Conservation (phyloP, 2,888 invertebrate genomes). For the Chloroclysta siterata region DNA sequence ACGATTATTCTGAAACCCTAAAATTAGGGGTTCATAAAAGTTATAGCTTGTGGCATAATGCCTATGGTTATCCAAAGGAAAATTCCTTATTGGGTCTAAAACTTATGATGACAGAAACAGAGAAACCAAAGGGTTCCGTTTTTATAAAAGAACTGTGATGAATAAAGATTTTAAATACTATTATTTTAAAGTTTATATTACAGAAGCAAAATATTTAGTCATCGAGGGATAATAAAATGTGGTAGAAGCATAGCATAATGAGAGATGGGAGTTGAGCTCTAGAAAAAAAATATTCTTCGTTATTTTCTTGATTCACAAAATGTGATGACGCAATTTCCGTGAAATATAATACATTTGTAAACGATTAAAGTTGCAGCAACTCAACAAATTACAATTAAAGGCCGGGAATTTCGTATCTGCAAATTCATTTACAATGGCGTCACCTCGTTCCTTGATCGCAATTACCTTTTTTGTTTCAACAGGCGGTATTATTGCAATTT, state of each 20-base stretch:
- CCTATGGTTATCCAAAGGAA: constrained; percentile 71
- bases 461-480: constrained; percentile 60
- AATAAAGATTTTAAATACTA: constrained; percentile 46
- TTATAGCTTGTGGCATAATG: constrained; percentile 67
- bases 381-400: constrained; percentile 34
- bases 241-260: constrained; percentile 57
- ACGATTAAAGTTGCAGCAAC: constrained; percentile 32
- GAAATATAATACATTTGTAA: constrained; percentile 34
- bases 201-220: constrained; percentile 42
- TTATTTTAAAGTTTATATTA: constrained; percentile 49
- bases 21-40: constrained; percentile 75
- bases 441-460: constrained; percentile 55
- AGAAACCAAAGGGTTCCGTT: constrained; percentile 48
- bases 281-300: constrained; percentile 61
- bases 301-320: constrained; percentile 57
- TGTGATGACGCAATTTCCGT: constrained; percentile 43
- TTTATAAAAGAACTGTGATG: constrained; percentile 26
- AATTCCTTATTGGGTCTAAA: constrained; percentile 65
- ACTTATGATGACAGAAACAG: constrained; percentile 67
- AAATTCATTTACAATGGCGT: constrained; percentile 52
- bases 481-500: constrained; percentile 69
- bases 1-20: constrained; percentile 58
- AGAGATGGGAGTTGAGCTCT: constrained; percentile 60
- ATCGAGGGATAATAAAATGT: constrained; percentile 66
- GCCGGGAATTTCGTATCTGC: constrained; percentile 39